Base-by-base conservation (phyloP, 2,113 vertebrate species). In the Myotis yumanensis region DNA sequence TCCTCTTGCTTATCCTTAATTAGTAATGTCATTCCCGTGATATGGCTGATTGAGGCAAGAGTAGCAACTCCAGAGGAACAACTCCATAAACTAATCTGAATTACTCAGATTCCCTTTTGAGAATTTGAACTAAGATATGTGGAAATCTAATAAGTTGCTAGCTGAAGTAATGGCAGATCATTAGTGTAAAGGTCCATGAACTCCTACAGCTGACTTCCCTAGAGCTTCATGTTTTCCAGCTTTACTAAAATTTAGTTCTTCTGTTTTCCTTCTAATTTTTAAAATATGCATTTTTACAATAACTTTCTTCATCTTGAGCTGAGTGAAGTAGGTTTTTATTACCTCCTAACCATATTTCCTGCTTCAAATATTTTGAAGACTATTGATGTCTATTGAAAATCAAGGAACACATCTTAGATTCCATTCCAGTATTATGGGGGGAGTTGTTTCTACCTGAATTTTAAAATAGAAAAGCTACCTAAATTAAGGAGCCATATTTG, bases 31-130 rank as follows among this genome's bases (percentile, higher is more conserved):
- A 94, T 89, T 97, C 80, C 72, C 95, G 32, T 87, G 91, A 87
- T 66, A 86, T 46, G 64, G 64, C 25, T 97, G 81, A 96, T 16
- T 93, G 92, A 96, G 46, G 28, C 89, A 93, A 75, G 84, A 91
- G 64, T 52, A 83, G 64, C 37, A 71, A 54, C 11, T 64, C 76
- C 71, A 94, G 87, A 94, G 92, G 92, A 94, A 84, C 40, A 54
- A 96, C 76, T 68, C 75, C 59, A 95, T 94, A 96, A 95, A 95
- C 54, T 91, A 86, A 94, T 94, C 86, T 84, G 75, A 97, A 97
- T 97, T 96, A 96, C 97, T 96, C 86, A 94, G 64, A 75, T 86
- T 97, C 79, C 59, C 87, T 84, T 96, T 91, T 48, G 95, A 96
- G 92, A 89, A 93, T 86, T 32, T 95, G 89, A 94, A 91, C 73